Conservation (phyloP, 1,140 invertebrate species). For the Pseudomyrmex sp. region DNA sequence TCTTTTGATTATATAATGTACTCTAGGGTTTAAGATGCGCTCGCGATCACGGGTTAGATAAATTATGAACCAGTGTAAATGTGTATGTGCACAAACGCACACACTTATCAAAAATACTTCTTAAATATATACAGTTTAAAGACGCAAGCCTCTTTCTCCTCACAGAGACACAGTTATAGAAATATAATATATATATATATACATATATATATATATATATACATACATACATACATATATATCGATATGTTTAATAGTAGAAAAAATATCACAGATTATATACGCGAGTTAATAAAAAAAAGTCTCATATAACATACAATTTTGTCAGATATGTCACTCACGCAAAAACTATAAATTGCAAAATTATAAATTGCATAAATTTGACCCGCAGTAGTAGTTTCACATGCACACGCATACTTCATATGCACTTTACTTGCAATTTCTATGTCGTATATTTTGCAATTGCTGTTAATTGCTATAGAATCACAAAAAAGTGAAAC, state of each 20-base stretch:
- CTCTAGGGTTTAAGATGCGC: too few species aligned
- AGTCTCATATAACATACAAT: conserved; percentile 35
- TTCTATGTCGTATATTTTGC: not conserved
- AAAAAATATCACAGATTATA: conserved; percentile 43
- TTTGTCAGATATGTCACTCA: conserved; percentile 42
- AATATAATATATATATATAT: not conserved
- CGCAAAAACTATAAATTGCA: conserved; percentile 31
- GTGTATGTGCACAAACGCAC: too few species aligned
- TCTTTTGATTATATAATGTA: too few species aligned
- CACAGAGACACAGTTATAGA: conserved; percentile 25
- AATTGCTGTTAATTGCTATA: not conserved
- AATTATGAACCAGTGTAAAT: too few species aligned
- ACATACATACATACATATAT: not conserved
- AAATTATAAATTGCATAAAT: conserved; percentile 64
- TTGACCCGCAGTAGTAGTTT: not conserved
- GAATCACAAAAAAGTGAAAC: too few species aligned
- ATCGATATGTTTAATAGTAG: conserved; percentile 48
- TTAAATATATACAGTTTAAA: not conserved
- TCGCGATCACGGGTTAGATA: too few species aligned
- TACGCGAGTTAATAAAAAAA: too few species aligned
- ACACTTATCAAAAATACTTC: too few species aligned
- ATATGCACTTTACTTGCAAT: not conserved
- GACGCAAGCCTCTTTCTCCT: conserved; percentile 15
- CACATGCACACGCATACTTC: not conserved
- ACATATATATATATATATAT: conserved; percentile 2